phyloP scores from a whole-genome alignment of 2,113 vertebrate genomes.

The Bufo gargarizans region DNA sequence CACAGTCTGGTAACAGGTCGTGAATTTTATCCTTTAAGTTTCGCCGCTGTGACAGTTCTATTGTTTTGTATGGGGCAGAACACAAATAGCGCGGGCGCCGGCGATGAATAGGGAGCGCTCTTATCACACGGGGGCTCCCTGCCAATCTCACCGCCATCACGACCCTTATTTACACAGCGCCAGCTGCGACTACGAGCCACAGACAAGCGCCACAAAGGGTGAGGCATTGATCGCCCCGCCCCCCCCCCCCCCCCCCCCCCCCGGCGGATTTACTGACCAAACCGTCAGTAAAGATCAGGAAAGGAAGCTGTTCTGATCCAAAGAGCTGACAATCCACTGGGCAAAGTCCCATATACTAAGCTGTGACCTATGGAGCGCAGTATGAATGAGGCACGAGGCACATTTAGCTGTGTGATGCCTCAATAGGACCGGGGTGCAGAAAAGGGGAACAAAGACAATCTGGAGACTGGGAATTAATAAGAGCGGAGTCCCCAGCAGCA shows the following conservation, averaged over 20 bases:
- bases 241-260: too few species aligned
- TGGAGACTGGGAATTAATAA: too few species aligned
- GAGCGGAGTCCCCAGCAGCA: background rate
- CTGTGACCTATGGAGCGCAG: too few species aligned
- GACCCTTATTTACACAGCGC: constrained; percentile 1
- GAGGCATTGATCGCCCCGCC: background rate
- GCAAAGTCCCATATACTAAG: too few species aligned
- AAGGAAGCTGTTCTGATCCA: too few species aligned
- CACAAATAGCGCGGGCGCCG: constrained; percentile 26
- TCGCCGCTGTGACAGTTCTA: constrained; percentile 37
- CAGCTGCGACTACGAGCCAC: background rate
- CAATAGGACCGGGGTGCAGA: too few species aligned
- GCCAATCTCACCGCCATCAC: background rate
- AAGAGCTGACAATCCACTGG: too few species aligned
- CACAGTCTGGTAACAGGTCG: constrained; percentile 26
- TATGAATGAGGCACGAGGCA: too few species aligned
- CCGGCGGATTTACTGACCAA: background rate
- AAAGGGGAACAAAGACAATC: too few species aligned
- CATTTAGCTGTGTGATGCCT: too few species aligned
- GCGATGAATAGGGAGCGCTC: constrained; percentile 19
- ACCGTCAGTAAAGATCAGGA: background rate
- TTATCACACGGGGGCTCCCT: background rate
- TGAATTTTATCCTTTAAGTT: constrained; percentile 45
- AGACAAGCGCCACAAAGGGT: too few species aligned
- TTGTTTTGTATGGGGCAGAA: constrained; percentile 15